Evolutionary conservation across 2,888 invertebrate species (phyloP), one percentile per base, ranked within the genome.

Genomic region (Gymnocheta viridis): DNA sequence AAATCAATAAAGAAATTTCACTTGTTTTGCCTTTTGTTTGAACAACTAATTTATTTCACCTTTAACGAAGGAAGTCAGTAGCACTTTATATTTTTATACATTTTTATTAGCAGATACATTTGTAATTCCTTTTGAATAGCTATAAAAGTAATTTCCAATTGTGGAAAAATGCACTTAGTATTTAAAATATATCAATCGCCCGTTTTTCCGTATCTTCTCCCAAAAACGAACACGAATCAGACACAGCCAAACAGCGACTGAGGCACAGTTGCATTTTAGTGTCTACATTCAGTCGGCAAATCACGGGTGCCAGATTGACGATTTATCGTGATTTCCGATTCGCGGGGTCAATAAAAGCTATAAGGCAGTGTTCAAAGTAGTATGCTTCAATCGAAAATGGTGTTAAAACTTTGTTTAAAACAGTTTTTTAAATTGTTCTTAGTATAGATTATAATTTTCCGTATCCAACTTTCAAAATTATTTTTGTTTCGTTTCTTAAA

Each of bases 1-100:
- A 82, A 84, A 84, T 81, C 81, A 80, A 81, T 81, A 81, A 70
- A 17, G 58, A 80, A 80, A 77, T 67, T 81, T 84, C 54, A 81
- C 81, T 80, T 74, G 56, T 79, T 79, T 77, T 66, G 54, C 22
- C 47, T 51, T 66, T 51, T 44, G 6, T 51, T 14, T 56, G n/a
- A n/a, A n/a, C n/a, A n/a, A n/a, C n/a, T n/a, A n/a, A 24, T 10
- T 19, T 70, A 62, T 38, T 70, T 51, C 47, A 58, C 51, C 27
- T 54, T 70, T 38, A 51, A 64, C 29, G 17, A 35, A 78, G 66
- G 44, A 58, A 76, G 58, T 70, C 58, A 78, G 49, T 69, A 73
- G n/a, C n/a, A n/a, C n/a, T n/a, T n/a, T n/a, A n/a, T n/a, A 22
- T 38, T 58, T 44, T 66, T 22, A 49, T 19, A 44, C 35, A 17